Conservation (phyloP, 2,113 vertebrate genomes). For the Motacilla alba region DNA sequence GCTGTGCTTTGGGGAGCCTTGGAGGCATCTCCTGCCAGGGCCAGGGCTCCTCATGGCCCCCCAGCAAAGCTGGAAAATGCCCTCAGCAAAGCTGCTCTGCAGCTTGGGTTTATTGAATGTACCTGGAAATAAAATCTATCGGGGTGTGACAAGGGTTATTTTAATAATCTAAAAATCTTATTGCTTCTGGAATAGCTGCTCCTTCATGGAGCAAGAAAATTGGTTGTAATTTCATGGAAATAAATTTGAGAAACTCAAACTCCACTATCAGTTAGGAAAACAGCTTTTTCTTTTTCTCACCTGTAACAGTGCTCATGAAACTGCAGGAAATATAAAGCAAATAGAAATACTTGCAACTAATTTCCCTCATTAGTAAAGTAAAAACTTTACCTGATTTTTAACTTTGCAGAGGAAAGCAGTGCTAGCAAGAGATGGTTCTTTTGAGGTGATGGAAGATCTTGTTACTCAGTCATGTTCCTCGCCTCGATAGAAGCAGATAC, state of each 20-base stretch:
- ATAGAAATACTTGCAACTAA: background rate
- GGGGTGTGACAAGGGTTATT: background rate
- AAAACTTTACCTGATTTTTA: background rate
- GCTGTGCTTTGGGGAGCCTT: background rate
- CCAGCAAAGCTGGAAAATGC: background rate
- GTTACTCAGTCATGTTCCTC: background rate
- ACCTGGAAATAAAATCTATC: background rate
- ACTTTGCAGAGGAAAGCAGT: background rate
- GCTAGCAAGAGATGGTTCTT: background rate
- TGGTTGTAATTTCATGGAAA: background rate
- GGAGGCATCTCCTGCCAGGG: accelerated
- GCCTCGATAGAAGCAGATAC: background rate
- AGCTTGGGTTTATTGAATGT: accelerated
- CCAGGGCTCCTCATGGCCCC: background rate
- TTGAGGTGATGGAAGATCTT: background rate
- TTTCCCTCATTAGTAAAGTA: background rate
- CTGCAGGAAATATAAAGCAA: background rate
- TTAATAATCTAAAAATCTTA: background rate
- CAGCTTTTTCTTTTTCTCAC: background rate
- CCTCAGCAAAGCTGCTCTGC: background rate
- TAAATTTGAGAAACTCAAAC: background rate
- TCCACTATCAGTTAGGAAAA: background rate
- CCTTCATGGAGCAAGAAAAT: background rate
- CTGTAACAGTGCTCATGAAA: background rate
- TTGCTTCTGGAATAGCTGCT: background rate